A percentile compares a stretch with the other conserved stretches of the same genome.
Conservation (phyloP, 2,113 vertebrate species). For the Bufo gargarizans region DNA sequence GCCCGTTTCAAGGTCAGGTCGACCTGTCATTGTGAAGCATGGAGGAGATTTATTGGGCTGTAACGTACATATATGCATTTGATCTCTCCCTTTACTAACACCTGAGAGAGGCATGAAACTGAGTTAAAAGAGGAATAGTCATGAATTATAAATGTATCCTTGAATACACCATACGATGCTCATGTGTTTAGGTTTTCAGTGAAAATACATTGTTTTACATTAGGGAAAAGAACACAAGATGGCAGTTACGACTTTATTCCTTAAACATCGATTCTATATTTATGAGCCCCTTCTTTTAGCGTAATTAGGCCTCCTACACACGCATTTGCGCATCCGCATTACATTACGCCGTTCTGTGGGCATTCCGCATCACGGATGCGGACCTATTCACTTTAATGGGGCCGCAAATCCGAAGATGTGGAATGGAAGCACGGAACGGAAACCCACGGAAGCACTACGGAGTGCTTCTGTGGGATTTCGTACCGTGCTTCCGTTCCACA, state of each 20-base stretch:
- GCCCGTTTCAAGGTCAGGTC: constrained; percentile 53
- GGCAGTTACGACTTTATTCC: neutral
- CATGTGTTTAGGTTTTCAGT: constrained; percentile 11
- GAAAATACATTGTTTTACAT: constrained; percentile 14
- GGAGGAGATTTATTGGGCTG: constrained; percentile 44
- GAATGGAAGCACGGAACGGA: no score
- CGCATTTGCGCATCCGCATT: no score
- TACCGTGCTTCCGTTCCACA: no score
- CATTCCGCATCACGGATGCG: no score
- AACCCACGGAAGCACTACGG: no score
- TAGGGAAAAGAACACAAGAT: neutral
- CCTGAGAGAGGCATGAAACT: constrained; percentile 39
- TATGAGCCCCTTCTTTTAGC: neutral
- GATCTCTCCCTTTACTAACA: constrained; percentile 43
- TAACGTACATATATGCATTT: constrained; percentile 53
- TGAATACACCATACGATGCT: neutral
- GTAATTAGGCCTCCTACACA: neutral
- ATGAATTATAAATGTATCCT: constrained; percentile 50
- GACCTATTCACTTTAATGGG: no score
- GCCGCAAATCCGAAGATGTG: no score
- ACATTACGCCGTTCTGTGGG: no score
- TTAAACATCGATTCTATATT: neutral
- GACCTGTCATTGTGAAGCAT: constrained; percentile 35
- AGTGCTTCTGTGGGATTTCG: no score
- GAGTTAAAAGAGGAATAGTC: constrained; percentile 47